These are phyloP conservation scores for Callitettix versicolor DNA, from an alignment of 1,140 invertebrate genomes.

Conservation along the genomic window DNA sequence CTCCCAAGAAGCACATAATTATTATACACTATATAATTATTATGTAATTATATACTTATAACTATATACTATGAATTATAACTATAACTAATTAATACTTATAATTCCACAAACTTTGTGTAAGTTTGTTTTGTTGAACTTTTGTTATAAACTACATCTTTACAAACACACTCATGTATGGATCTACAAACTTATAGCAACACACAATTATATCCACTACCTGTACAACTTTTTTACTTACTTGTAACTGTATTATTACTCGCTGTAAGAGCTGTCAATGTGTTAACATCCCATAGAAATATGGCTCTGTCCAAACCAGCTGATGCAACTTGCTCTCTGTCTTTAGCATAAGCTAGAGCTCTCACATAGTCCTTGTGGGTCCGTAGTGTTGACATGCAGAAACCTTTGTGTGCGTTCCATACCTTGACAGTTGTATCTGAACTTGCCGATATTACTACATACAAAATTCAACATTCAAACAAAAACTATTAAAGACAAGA, in stretches of 20 bases:
- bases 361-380: slow-evolving; percentile 99
- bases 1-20: no score
- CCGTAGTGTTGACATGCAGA: slow-evolving; percentile 93
- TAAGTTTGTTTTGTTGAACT: no score
- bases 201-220: no score
- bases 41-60: no score
- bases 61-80: no score
- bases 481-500: background rate
- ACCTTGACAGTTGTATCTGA: slow-evolving; percentile 99
- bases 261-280: slow-evolving; percentile 90
- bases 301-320: slow-evolving; percentile 95
- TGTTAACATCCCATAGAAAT: slow-evolving; percentile 98
- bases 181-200: no score
- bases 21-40: no score
- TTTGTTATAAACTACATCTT: no score
- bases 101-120: no score
- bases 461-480: slow-evolving; percentile 20
- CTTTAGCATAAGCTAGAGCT: slow-evolving; percentile 95
- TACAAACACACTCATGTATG: no score
- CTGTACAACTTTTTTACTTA: no score
- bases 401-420: slow-evolving; percentile 99
- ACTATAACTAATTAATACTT: no score
- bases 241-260: slow-evolving; percentile 98
- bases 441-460: slow-evolving; percentile 92
- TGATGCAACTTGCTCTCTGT: slow-evolving; percentile 93